A percentile compares a stretch with the other conserved stretches of the same genome.
phyloP scores from a whole-genome alignment of 2,113 vertebrate genomes.

The Falcunculus frontatus region DNA sequence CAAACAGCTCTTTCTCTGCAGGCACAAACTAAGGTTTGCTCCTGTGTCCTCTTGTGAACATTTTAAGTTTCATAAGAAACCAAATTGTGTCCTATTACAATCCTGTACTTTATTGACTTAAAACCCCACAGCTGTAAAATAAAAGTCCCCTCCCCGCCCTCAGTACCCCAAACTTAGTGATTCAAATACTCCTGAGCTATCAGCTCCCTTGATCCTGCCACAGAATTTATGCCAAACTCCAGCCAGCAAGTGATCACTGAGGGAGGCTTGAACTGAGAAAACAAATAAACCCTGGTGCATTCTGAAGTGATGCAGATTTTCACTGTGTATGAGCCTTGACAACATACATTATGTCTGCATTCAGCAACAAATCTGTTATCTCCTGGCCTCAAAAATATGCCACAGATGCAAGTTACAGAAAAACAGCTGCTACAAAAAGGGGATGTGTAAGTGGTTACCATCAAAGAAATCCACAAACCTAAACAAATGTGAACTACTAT shows the following conservation, averaged over 20 bases:
- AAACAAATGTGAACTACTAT: constrained; percentile 33
- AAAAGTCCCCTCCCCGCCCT: fast-evolving
- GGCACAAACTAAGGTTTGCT: neutral
- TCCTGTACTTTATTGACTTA: neutral
- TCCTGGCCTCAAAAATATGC: constrained; percentile 26
- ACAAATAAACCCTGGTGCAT: constrained; percentile 18
- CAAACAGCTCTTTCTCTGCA: neutral
- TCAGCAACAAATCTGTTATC: constrained; percentile 54
- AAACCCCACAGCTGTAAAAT: neutral
- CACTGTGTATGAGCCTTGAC: neutral
- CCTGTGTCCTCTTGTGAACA: neutral
- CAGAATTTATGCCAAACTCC: neutral
- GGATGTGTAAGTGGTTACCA: constrained; percentile 36
- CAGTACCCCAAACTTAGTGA: neutral
- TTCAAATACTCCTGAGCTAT: neutral
- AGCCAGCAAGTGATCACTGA: neutral
- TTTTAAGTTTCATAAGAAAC: neutral
- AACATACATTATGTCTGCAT: constrained; percentile 14
- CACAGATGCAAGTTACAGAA: constrained; percentile 32
- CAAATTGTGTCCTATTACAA: neutral
- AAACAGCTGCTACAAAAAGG: constrained; percentile 34
- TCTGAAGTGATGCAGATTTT: constrained; percentile 27
- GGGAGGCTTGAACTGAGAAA: neutral
- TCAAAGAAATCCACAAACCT: constrained; percentile 12
- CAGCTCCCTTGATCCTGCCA: neutral